A percentile compares a stretch with the other conserved stretches of the same genome.
These are phyloP conservation scores for Sipha maydis DNA, from an alignment of 2,888 invertebrate genomes.

Conservation along the genomic window DNA sequence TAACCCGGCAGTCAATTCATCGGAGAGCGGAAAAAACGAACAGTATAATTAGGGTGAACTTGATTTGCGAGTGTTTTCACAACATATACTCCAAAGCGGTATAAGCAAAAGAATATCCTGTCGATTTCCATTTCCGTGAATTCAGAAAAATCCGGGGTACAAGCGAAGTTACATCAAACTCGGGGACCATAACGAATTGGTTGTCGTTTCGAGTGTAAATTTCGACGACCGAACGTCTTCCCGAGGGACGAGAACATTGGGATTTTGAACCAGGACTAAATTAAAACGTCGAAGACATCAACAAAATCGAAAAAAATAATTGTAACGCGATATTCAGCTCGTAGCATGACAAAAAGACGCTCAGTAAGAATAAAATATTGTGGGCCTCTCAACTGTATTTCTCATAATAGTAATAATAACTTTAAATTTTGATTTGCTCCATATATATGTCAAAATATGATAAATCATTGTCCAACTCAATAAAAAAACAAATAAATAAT, in stretches of 20 bases:
- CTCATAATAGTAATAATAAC: no score
- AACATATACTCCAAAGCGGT: not conserved
- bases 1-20: not conserved
- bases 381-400: not conserved
- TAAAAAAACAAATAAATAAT: no score
- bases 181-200: constrained; percentile 48
- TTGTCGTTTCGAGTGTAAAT: constrained; percentile 49
- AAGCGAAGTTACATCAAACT: not conserved
- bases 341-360: not conserved
- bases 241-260: not conserved
- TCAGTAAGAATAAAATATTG: not conserved
- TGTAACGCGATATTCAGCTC: not conserved
- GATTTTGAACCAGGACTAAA: constrained; percentile 22
- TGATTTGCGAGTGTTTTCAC: not conserved
- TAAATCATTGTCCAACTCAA: no score
- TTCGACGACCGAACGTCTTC: constrained; percentile 16
- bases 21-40: not conserved
- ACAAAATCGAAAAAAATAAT: not conserved
- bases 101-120: not conserved
- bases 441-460: no score
- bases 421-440: no score
- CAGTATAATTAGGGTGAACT: not conserved
- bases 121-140: constrained; percentile 5
- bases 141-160: not conserved
- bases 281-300: constrained; percentile 32